A percentile compares a stretch with the other conserved stretches of the same genome.
Conservation (phyloP, 1,140 invertebrate genomes). For the Pseudomyrmex gracilis region DNA sequence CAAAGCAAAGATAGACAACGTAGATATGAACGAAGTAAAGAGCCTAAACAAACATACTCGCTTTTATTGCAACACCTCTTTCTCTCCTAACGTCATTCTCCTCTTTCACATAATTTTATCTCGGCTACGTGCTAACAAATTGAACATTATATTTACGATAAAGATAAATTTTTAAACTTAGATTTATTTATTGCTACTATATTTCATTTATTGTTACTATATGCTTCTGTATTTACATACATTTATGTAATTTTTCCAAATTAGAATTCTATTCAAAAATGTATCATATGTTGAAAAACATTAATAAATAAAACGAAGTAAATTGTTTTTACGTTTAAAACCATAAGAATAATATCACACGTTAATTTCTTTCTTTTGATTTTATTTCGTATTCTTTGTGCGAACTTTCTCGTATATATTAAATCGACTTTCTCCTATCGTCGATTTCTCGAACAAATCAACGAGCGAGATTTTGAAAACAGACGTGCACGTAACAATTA, state of each 20-base stretch:
- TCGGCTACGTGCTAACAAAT: background rate
- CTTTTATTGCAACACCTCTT: slow-evolving; percentile 83
- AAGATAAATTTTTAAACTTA: background rate
- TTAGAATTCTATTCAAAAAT: background rate
- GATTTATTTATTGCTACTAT: too few relatives aligned
- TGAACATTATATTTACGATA: background rate
- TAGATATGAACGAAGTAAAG: slow-evolving; percentile 78
- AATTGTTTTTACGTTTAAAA: too few relatives aligned
- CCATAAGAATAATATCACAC: too few relatives aligned
- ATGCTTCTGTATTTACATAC: too few relatives aligned
- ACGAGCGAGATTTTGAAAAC: slow-evolving; percentile 69
- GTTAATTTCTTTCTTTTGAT: too few relatives aligned
- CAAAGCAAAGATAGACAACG: slow-evolving; percentile 67
- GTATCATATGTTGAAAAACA: background rate
- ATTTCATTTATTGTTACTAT: too few relatives aligned
- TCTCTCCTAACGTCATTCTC: slow-evolving; percentile 69
- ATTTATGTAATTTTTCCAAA: background rate
- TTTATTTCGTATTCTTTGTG: too few relatives aligned
- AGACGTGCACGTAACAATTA: slow-evolving; percentile 70
- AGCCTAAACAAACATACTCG: slow-evolving; percentile 84
- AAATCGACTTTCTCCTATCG: slow-evolving; percentile 2
- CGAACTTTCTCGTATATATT: too few relatives aligned
- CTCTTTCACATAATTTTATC: slow-evolving; percentile 52
- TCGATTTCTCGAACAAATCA: slow-evolving; percentile 60
- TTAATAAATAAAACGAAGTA: background rate